A percentile compares a stretch with the other conserved stretches of the same genome.
Evolutionary conservation across 2,797 vertebrate genomes (phyloP).

Genomic region (Choloepus didactylus): DNA sequence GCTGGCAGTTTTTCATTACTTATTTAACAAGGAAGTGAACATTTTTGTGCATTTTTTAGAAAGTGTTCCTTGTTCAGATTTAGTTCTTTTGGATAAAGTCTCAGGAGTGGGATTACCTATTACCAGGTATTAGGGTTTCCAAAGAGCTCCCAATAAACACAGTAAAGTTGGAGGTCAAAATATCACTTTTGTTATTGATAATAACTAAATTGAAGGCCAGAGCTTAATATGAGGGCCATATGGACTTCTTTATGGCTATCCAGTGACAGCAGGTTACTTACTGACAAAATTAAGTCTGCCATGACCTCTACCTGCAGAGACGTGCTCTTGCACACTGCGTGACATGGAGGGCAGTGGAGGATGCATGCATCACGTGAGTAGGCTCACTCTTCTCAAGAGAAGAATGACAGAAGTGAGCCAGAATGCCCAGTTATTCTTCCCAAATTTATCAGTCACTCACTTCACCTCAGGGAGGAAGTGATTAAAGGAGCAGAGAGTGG

Average conservation of each 20-base stretch:
- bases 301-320: not conserved
- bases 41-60: not conserved
- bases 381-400: not conserved
- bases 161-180: not conserved
- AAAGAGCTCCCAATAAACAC: not conserved
- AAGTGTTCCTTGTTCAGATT: not conserved
- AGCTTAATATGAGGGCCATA: not conserved
- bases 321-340: not conserved
- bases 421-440: not conserved
- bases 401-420: not conserved
- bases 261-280: not conserved
- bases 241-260: not conserved
- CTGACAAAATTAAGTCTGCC: not conserved
- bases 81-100: not conserved
- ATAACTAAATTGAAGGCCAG: not conserved
- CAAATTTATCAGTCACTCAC: not conserved
- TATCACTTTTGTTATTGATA: not conserved
- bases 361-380: not conserved
- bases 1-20: slow-evolving; percentile 28
- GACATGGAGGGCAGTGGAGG: not conserved
- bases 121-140: not conserved
- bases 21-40: not conserved
- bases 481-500: not conserved
- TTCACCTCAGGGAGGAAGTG: not conserved
- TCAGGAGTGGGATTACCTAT: not conserved